Evolutionary conservation across 2,797 vertebrate genomes (phyloP).

Genomic region (Trachurus trachurus): DNA sequence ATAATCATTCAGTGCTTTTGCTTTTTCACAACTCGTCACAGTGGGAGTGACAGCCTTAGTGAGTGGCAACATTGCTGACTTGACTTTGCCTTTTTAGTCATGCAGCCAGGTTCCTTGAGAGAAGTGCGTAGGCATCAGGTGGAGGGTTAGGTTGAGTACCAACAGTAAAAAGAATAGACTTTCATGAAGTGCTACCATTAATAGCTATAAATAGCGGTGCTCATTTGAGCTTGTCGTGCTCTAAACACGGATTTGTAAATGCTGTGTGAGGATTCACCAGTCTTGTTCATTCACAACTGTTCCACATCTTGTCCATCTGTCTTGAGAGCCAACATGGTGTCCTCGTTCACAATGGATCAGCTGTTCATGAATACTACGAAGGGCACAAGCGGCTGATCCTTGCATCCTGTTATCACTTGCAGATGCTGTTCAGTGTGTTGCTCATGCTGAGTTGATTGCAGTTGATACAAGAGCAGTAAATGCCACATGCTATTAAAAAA

Average conservation of each 20-base stretch:
- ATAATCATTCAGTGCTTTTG: slow-evolving; percentile 1
- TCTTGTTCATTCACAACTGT: background rate
- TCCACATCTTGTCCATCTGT: background rate
- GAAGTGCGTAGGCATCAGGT: background rate
- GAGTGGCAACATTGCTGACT: background rate
- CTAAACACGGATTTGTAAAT: background rate
- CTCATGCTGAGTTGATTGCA: background rate
- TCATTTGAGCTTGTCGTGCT: background rate
- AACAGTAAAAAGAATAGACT: background rate
- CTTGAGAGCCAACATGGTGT: background rate
- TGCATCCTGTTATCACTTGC: background rate
- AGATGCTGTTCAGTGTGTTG: background rate
- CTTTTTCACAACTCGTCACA: background rate
- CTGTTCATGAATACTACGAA: slow-evolving; percentile 1
- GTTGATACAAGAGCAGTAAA: background rate
- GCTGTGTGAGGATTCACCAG: background rate
- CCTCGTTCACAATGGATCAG: background rate
- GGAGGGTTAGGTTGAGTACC: background rate
- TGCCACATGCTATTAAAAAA: background rate
- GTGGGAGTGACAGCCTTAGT: slow-evolving; percentile 3
- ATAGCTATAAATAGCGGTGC: background rate
- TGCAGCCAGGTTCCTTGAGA: background rate
- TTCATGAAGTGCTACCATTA: background rate
- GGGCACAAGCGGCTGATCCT: background rate
- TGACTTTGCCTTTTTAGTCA: slow-evolving; percentile 9